Percentiles rank a stretch among this genome's conserved stretches.
phyloP scores from a whole-genome alignment of 2,888 invertebrate species.

The Yponomeuta evonymella region DNA sequence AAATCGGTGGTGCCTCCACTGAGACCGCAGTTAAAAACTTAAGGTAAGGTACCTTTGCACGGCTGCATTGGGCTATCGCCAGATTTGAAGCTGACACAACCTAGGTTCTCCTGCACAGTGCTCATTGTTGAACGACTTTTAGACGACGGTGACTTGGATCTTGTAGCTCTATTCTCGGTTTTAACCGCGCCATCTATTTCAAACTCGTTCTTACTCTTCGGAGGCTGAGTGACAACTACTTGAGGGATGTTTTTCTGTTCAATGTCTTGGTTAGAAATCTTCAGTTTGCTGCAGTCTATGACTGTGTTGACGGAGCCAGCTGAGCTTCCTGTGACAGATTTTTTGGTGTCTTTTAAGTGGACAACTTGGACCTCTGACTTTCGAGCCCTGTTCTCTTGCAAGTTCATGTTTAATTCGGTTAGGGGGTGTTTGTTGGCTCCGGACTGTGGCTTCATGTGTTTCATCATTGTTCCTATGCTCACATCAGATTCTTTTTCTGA shows the following conservation, averaged over 20 bases:
- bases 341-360: constrained; percentile 45
- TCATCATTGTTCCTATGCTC: constrained; percentile 53
- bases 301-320: constrained; percentile 53
- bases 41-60: constrained; percentile 49
- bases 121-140: constrained; percentile 58
- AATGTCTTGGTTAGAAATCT: constrained; percentile 29
- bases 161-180: constrained; percentile 14
- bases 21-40: neutral
- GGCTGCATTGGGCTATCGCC: constrained; percentile 45
- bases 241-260: constrained; percentile 10
- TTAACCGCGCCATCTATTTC: neutral
- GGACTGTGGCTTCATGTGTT: constrained; percentile 42
- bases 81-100: constrained; percentile 45
- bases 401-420: constrained; percentile 48
- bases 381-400: constrained; percentile 33
- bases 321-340: constrained; percentile 47
- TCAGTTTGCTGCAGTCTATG: constrained; percentile 39
- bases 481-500: constrained; percentile 58
- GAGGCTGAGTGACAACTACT: neutral
- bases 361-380: constrained; percentile 38
- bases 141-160: constrained; percentile 56
- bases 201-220: neutral
- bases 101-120: constrained; percentile 56
- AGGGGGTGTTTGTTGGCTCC: constrained; percentile 46
- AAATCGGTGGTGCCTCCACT: too few species aligned